Evolutionary conservation across 2,888 invertebrate genomes (phyloP), one percentile per base, ranked within the genome.

Genomic region (Pimpla rufipes): DNA sequence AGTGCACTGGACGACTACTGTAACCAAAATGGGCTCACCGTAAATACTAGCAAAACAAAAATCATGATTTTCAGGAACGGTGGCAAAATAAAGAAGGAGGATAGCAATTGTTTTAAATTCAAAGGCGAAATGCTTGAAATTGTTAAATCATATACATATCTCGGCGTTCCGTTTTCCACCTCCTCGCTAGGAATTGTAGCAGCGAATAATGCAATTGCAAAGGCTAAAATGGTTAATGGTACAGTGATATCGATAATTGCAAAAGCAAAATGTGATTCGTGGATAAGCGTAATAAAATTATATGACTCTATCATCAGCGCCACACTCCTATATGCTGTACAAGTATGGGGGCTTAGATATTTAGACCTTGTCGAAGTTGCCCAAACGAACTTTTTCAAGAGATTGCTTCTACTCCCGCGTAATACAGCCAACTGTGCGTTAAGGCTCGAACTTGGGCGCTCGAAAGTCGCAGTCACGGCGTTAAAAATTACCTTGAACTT

Each of bases 111-210:
- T n/a, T 47, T 47, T 47, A 47, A 47, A 47, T n/a, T 47, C 47
- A 47, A 47, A 47, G 47, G 47, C 13, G 13, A 47, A 47, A n/a
- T n/a, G n/a, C 47, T 47, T 47, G 52, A 52, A n/a, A 45, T 35
- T 70, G 29, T 64, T 52, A 45, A 66, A 83, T n/a, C 80, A 81
- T 10, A 47, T 47, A 47, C 47, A 13, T 47, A 47, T 47, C n/a
- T 47, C 11, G 47, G 47, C n/a, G 47, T 47, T n/a, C 47, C 47
- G 47, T 13, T 47, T 13, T 13, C 47, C n/a, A 47, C 47, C 47
- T 47, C n/a, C 47, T 47, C 47, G n/a, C 47, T 47, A 47, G n/a
- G 47, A 47, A 10, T 47, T 13, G n/a, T n/a, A 10, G 47, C 47
- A 47, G 47, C 47, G 11, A 64, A 84, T n/a, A n/a, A 47, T 13